A percentile compares a stretch with the other conserved stretches of the same genome.
These are phyloP conservation scores for Molossus alvarezi DNA, from an alignment of 2,797 vertebrate species.

Conservation along the genomic window DNA sequence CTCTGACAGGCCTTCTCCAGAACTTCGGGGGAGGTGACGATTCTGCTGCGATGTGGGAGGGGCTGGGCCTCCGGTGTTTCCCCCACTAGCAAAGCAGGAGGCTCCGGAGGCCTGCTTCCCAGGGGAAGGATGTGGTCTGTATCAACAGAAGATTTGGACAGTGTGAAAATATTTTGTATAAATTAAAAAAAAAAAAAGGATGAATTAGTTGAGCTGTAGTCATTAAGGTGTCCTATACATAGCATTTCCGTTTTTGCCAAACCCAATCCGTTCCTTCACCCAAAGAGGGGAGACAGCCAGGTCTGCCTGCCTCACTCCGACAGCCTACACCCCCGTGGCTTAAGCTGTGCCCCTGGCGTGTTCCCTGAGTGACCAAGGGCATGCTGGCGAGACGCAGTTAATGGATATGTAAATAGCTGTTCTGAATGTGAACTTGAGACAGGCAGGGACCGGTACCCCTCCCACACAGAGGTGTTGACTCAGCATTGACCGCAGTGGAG, in stretches of 20 bases:
- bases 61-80: accelerated
- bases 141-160: background rate
- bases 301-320: too few relatives aligned
- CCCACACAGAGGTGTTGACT: background rate
- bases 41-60: background rate
- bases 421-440: background rate
- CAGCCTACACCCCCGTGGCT: background rate
- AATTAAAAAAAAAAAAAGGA: background rate
- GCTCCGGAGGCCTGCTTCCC: background rate
- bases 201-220: background rate
- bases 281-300: background rate
- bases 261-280: background rate
- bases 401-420: background rate
- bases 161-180: too few relatives aligned
- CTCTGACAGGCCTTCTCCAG: background rate
- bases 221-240: accelerated
- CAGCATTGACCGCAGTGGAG: background rate
- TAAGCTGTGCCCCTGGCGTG: background rate
- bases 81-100: background rate
- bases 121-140: accelerated
- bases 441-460: background rate
- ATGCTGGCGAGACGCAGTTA: background rate
- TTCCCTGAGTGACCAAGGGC: too few relatives aligned
- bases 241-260: background rate
- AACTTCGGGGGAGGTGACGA: background rate